Evolutionary conservation across 2,888 invertebrate species (phyloP).

Genomic region (Acanthoscelides obtectus): DNA sequence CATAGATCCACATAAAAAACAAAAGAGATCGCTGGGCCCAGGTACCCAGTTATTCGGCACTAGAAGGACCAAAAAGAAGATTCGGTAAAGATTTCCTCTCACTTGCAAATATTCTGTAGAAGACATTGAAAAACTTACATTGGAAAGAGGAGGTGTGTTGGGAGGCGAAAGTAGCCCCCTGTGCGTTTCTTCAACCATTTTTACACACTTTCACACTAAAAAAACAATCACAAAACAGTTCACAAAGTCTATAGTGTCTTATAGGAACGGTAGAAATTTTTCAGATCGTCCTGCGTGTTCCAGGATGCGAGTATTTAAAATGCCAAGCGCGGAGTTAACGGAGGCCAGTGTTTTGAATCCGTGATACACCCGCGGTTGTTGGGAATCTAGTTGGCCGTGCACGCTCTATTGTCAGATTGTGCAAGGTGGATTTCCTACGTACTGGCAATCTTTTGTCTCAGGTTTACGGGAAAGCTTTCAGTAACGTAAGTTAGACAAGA

Average conservation of each 20-base stretch:
- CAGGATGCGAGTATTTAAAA: not conserved
- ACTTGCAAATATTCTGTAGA: no score
- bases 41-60: no score
- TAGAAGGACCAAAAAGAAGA: no score
- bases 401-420: not conserved
- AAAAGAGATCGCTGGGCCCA: no score
- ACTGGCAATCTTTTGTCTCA: no score
- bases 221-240: not conserved
- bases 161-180: conserved; percentile 59
- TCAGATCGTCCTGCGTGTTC: not conserved
- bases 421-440: not conserved
- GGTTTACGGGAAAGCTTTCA: no score
- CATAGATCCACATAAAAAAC: no score
- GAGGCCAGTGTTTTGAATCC: conserved; percentile 5
- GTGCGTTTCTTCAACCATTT: conserved; percentile 10
- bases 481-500: no score
- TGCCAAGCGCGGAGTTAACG: not conserved
- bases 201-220: conserved; percentile 2
- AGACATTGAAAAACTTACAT: conserved; percentile 38
- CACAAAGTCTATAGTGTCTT: conserved; percentile 10
- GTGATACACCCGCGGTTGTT: conserved; percentile 16
- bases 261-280: conserved; percentile 14
- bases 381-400: conserved; percentile 20
- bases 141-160: conserved; percentile 65
- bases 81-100: no score